Percentiles rank a stretch among this genome's conserved stretches.
phyloP scores from a whole-genome alignment of 2,888 invertebrate species.

The Onchidella celtica region DNA sequence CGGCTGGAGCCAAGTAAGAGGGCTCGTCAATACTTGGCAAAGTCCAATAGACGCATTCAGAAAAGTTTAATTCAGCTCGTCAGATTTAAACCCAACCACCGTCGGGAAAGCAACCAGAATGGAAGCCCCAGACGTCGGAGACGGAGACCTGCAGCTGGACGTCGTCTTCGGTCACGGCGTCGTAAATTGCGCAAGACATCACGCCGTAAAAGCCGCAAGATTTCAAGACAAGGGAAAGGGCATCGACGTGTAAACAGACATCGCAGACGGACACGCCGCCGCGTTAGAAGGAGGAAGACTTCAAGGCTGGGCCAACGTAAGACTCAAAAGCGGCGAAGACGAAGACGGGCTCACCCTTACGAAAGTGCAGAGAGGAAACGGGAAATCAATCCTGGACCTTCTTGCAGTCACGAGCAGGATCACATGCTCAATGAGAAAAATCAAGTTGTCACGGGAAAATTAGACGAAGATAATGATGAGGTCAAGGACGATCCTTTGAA shows the following conservation, averaged over 20 bases:
- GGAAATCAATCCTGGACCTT: not conserved
- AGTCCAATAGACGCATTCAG: not conserved
- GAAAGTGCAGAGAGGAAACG: not conserved
- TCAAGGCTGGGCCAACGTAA: not conserved
- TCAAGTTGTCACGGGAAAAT: not conserved
- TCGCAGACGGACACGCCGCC: not conserved
- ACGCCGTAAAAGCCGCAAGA: not conserved
- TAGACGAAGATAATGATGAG: slow-evolving; percentile 23
- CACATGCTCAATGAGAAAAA: not conserved
- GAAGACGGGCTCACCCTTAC: not conserved
- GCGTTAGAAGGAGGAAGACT: not conserved
- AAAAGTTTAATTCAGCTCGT: slow-evolving; percentile 15
- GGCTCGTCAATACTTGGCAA: not conserved
- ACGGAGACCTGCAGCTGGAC: not conserved
- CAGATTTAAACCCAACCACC: not conserved
- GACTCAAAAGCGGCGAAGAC: not conserved
- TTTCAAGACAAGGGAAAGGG: not conserved
- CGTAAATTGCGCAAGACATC: not conserved
- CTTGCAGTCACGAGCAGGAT: not conserved
- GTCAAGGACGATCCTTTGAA: slow-evolving; percentile 36
- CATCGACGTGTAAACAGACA: not conserved
- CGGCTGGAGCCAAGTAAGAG: not conserved
- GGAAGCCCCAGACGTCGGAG: not conserved
- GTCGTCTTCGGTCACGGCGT: not conserved
- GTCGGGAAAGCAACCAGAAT: not conserved